A percentile compares a stretch with the other conserved stretches of the same genome.
Conservation (phyloP, 2,797 vertebrate genomes). For the Aotus griseimembra region DNA sequence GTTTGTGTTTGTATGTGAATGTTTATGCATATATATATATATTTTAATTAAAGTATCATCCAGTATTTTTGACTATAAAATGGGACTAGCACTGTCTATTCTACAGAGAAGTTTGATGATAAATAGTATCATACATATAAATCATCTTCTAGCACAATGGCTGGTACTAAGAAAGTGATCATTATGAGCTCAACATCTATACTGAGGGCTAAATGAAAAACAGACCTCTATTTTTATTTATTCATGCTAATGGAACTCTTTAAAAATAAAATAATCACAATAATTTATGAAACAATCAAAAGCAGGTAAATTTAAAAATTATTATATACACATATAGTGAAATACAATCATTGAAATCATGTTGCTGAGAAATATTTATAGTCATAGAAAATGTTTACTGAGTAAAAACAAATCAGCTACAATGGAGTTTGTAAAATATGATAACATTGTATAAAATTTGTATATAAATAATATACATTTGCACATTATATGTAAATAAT, state of each 20-base stretch:
- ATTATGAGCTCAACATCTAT: background rate
- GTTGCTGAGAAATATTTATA: background rate
- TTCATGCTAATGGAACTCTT: background rate
- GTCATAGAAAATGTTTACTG: background rate
- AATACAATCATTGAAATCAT: background rate
- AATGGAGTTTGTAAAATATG: background rate
- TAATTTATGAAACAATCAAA: conserved; percentile 21
- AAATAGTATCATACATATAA: background rate
- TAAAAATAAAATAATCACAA: conserved; percentile 8
- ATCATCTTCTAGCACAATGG: background rate
- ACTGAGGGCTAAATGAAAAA: background rate
- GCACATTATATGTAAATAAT: background rate
- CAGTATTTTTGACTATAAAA: background rate
- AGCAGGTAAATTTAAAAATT: background rate
- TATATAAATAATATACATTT: background rate
- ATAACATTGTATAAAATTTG: background rate
- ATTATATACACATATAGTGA: background rate
- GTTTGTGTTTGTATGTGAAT: background rate
- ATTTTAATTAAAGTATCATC: background rate
- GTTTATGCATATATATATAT: background rate
- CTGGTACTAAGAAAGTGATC: background rate
- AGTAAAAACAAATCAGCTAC: background rate
- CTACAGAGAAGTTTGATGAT: background rate
- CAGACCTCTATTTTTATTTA: background rate
- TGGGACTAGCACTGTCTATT: background rate